These are phyloP conservation scores for Drosophila silvestris DNA, from an alignment of 2,888 invertebrate species.

Conservation along the genomic window DNA sequence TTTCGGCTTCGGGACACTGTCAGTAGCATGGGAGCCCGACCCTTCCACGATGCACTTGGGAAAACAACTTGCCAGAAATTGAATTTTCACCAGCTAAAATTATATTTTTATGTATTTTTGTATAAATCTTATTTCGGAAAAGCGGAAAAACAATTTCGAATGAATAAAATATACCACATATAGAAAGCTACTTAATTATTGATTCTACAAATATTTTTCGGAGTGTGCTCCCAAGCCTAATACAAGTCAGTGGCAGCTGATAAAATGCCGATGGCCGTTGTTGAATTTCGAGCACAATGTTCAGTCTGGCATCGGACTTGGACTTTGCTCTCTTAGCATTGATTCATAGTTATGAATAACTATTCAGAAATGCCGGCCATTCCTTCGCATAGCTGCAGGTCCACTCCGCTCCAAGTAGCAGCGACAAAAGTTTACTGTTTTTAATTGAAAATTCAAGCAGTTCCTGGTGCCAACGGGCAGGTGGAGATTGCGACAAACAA, in stretches of 20 bases:
- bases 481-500: constrained; percentile 19
- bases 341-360: constrained; percentile 74
- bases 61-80: background rate
- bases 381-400: background rate
- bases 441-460: constrained; percentile 73
- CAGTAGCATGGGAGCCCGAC: constrained; percentile 40
- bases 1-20: constrained; percentile 42
- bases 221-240: constrained; percentile 10
- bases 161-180: background rate
- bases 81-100: background rate
- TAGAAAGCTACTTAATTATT: background rate
- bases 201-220: background rate
- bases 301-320: constrained; percentile 38
- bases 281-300: constrained; percentile 51
- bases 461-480: constrained; percentile 24
- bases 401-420: background rate
- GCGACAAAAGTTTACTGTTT: constrained; percentile 48
- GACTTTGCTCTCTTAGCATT: constrained; percentile 69
- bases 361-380: constrained; percentile 57
- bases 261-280: constrained; percentile 60
- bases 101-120: background rate
- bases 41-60: constrained; percentile 7
- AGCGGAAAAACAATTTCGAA: background rate
- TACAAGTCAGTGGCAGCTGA: constrained; percentile 40
- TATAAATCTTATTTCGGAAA: background rate